Base-by-base conservation (phyloP, 2,113 vertebrate species). In the Crotalus helleri region DNA sequence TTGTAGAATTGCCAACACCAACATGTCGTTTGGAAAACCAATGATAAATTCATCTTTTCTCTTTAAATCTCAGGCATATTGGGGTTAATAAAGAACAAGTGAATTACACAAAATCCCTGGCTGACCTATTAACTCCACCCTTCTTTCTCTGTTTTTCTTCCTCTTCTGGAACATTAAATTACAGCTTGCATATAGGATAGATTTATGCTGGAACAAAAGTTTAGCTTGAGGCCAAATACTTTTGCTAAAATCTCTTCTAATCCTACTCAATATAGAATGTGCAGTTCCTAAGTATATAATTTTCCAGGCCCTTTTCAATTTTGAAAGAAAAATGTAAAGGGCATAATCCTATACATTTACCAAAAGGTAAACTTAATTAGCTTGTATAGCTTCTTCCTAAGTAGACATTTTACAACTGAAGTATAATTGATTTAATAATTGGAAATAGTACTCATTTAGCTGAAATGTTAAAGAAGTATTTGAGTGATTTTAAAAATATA, bases 71-170 rank as follows among this genome's bases (percentile, higher is more conserved):
- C 85, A 91, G 92, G 74, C 0, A 95, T 90, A 93, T 95, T 95
- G 93, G 93, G n/a, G 58, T 94, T 96, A 94, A 55, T 69, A 96
- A 96, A 95, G 74, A 95, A 93, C 91, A 97, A 97, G 94, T 58
- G 81, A 95, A 94, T 95, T 92, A 94, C 91, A 90, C 44, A 10
- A 96, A 96, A 96, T 95, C 92, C 24, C 24, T 88, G 94, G 94
- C 1, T 3, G 94, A 96, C 89, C 94, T 95, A 94, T 69, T 96
- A 96, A 92, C 93, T 64, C n/a, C 24, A 96, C 39, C 46, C 53
- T 54, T 49, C 33, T 46, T 51, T 49, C 29, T 57, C 88, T 33
- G 13, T 57, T 92, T 85, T 61, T n/a, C 33, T 92, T 95, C 46
- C 6, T 55, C 54, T 92, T 94, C 92, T 90, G 57, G 93, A 93